phyloP scores from a whole-genome alignment of 2,797 vertebrate species.

The Galago senegalensis region DNA sequence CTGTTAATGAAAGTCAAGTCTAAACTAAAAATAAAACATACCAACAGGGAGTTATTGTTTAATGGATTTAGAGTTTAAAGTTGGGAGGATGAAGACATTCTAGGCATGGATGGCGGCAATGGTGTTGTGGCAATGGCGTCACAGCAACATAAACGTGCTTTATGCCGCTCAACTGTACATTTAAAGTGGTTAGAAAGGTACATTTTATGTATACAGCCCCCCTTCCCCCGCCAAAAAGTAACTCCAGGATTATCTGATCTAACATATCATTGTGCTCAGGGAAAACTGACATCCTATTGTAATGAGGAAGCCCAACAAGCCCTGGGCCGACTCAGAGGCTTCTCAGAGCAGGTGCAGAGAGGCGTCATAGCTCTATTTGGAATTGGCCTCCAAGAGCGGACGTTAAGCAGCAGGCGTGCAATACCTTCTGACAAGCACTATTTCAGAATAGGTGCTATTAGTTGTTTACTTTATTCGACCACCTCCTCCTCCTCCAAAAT shows the following conservation, averaged over 20 bases:
- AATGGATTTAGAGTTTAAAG: not conserved
- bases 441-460: not conserved
- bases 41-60: not conserved
- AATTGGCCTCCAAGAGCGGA: too few species aligned
- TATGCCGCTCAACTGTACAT: not conserved
- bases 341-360: accelerated
- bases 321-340: not conserved
- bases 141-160: not conserved
- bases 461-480: not conserved
- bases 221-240: not conserved
- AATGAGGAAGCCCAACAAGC: not conserved
- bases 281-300: not conserved
- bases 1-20: constrained; percentile 1
- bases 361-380: too few species aligned
- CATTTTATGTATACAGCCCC: not conserved
- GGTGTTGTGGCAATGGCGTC: not conserved
- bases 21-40: not conserved
- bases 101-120: not conserved
- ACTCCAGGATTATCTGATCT: not conserved
- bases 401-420: not conserved
- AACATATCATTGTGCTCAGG: not conserved
- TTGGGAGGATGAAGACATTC: not conserved
- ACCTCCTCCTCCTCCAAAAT: not conserved
- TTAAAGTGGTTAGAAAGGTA: not conserved
- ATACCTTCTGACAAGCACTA: not conserved